Conservation (phyloP, 2,797 vertebrate species). For the Platalea minor region DNA sequence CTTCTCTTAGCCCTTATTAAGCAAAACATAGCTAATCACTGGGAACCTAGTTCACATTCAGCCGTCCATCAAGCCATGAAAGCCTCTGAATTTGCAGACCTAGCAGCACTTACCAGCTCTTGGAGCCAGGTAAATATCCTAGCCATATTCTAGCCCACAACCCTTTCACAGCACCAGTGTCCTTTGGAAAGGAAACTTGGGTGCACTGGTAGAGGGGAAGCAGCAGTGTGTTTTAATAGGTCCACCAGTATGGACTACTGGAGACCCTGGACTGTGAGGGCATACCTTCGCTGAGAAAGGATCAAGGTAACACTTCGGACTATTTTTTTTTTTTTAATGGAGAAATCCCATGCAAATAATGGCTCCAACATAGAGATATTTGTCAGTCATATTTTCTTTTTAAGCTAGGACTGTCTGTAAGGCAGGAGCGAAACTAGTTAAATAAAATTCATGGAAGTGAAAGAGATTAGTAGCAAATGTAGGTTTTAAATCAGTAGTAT, state of each 20-base stretch:
- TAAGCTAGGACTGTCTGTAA: neutral
- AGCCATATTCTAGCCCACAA: fast-evolving
- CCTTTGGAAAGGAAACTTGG: neutral
- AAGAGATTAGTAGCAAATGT: neutral
- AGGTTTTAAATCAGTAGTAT: neutral
- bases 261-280: neutral
- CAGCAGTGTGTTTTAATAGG: neutral
- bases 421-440: neutral
- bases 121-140: neutral
- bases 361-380: neutral
- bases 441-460: neutral
- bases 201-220: neutral
- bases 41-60: neutral
- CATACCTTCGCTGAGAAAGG: neutral
- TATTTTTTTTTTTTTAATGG: neutral
- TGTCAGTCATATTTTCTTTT: neutral
- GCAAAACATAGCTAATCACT: neutral
- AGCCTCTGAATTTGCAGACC: neutral
- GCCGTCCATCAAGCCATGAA: neutral
- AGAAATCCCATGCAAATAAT: neutral
- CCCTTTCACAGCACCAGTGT: neutral
- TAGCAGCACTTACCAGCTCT: neutral
- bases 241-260: neutral
- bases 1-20: neutral
- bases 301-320: neutral